Evolutionary conservation across 1,140 invertebrate genomes (phyloP).

Genomic region (Sinella curviseta): DNA sequence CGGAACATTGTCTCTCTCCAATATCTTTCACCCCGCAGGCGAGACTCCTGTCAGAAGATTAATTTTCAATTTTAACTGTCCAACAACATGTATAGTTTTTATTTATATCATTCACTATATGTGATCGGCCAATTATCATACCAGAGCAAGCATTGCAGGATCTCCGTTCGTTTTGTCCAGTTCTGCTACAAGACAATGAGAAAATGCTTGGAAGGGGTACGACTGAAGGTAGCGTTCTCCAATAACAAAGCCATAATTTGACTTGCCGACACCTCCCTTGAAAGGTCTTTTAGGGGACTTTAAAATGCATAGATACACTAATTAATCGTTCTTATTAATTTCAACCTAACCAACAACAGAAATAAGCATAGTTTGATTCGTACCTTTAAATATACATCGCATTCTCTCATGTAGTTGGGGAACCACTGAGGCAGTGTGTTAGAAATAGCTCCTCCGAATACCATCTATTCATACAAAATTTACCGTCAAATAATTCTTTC

Average conservation of each 20-base stretch:
- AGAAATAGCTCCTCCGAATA: not conserved
- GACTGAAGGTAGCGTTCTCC: not conserved
- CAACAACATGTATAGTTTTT: not conserved
- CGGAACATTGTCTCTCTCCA: constrained; percentile 9
- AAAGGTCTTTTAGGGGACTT: not conserved
- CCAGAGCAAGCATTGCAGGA: constrained; percentile 8
- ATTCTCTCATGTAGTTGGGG: not conserved
- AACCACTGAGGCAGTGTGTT: constrained; percentile 6
- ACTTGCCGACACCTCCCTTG: not conserved
- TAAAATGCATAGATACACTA: not conserved
- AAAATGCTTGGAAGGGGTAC: constrained; percentile 4
- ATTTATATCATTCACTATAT: not conserved
- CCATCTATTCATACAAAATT: not conserved
- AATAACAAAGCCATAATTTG: constrained; percentile 5
- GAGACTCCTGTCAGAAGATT: not conserved
- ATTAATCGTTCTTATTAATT: no score
- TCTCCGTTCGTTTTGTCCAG: not conserved
- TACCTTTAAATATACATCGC: constrained; percentile 1
- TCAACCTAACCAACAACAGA: no score
- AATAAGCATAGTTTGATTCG: no score
- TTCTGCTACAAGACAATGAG: not conserved
- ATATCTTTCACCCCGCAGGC: not conserved
- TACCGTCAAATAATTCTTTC: no score
- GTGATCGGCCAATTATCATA: not conserved
- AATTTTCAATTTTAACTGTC: not conserved